Evolutionary conservation across 2,888 invertebrate species (phyloP), one percentile per base, ranked within the genome.

Genomic region (Hyalella azteca): DNA sequence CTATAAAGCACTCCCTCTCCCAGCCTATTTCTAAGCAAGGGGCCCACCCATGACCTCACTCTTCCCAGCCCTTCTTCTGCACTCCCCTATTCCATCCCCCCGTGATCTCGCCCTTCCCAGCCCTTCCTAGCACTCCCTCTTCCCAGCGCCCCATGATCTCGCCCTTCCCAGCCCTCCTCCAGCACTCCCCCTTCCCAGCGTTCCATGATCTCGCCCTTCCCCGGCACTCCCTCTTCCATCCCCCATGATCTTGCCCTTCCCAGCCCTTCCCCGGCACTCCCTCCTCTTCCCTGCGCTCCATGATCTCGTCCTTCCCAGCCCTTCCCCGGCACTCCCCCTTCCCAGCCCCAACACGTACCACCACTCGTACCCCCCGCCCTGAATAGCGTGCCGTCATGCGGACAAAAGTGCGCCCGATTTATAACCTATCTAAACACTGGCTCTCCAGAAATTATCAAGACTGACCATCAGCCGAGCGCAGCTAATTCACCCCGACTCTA

Each of bases 381-480:
- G 32, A 59, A 59, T 59, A 59, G 59, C 26, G 3, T 11, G n/a
- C 3, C 32, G 59, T 59, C 59, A 59, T 59, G 59, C 11, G 59
- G 26, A 7, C 59, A 13, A 26, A 26, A 59, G 59, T 59, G 26
- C 22, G 22, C 26, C 26, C 59, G 59, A 59, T 59, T 59, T 59
- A 59, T 59, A 59, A 59, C 59, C 59, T 11, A n/a, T 59, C 59
- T 59, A 59, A 59, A 59, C 59, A 59, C 59, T 59, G 59, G n/a
- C 59, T 59, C 59, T 59, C 59, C 22, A 13, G 7, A 29, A 59
- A 22, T 59, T 59, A 59, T 59, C 59, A 59, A 29, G 29, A 22
- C 59, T 59, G 59, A 59, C 59, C 59, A 59, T 59, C 59, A 59
- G 59, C 4, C 11, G 13, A 13, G 22, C 59, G 11, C 26, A 3